Evolutionary conservation across 1,140 invertebrate species (phyloP).

Genomic region (Heliconius hewitsoni): DNA sequence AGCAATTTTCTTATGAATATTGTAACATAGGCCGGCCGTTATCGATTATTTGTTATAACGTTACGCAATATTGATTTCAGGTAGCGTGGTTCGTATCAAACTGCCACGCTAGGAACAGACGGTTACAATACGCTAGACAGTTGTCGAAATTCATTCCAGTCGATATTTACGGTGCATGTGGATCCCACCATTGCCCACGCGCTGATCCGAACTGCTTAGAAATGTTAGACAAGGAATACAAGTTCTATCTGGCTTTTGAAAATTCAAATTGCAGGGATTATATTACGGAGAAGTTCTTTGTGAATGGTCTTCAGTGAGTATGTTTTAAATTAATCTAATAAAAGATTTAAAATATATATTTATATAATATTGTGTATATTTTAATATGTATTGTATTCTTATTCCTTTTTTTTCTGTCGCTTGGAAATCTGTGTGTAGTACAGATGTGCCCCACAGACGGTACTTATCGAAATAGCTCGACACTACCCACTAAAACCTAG

Average conservation of each 20-base stretch:
- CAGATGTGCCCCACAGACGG: too few species aligned
- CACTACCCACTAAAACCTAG: too few species aligned
- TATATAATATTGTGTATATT: too few species aligned
- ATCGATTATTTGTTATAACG: background rate
- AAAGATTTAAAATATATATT: too few species aligned
- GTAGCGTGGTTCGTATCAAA: slow-evolving; percentile 99
- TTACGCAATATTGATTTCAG: slow-evolving; percentile 52
- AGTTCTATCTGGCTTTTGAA: slow-evolving; percentile 98
- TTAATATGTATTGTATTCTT: too few species aligned
- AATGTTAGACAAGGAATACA: slow-evolving; percentile 96
- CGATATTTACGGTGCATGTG: slow-evolving; percentile 97
- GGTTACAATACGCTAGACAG: slow-evolving; percentile 93
- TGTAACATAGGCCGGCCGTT: background rate
- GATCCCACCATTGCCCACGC: slow-evolving; percentile 91
- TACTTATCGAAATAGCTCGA: too few species aligned
- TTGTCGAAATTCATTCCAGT: slow-evolving; percentile 93
- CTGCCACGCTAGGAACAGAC: slow-evolving; percentile 93
- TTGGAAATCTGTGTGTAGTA: too few species aligned
- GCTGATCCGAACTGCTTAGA: slow-evolving; percentile 93
- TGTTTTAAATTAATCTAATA: too few species aligned
- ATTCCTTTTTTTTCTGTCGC: too few species aligned
- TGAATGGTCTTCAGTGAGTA: slow-evolving; percentile 92
- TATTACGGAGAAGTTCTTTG: slow-evolving; percentile 98
- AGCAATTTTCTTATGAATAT: background rate
- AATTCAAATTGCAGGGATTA: slow-evolving; percentile 98